Percentiles rank a stretch among this genome's conserved stretches.
Evolutionary conservation across 2,888 invertebrate genomes (phyloP).

Genomic region (Dascillus cervinus): DNA sequence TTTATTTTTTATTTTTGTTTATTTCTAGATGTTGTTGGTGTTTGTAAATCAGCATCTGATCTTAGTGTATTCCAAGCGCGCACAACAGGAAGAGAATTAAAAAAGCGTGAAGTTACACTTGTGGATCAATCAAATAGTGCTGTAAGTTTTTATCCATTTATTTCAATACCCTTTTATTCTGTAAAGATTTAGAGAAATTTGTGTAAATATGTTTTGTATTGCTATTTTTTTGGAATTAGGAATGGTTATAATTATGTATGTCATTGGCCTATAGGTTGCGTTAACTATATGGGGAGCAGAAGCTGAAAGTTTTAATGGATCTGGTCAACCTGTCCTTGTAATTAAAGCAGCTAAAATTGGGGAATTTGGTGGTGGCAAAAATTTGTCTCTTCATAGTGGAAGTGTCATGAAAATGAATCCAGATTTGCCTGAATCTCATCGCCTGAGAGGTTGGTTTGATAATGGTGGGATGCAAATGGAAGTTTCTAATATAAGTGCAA

Average conservation of each 20-base stretch:
- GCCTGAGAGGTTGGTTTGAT: conserved; percentile 87
- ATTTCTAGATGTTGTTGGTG: conserved; percentile 76
- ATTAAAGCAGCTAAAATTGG: conserved; percentile 77
- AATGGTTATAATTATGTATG: conserved; percentile 1
- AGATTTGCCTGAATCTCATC: conserved; percentile 79
- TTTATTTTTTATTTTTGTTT: neutral
- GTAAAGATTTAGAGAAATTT: conserved; percentile 6
- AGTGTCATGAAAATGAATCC: conserved; percentile 75
- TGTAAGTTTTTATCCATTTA: conserved; percentile 38
- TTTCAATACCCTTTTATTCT: no score
- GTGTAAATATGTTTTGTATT: conserved; percentile 8
- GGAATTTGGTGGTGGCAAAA: conserved; percentile 83
- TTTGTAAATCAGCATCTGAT: conserved; percentile 69
- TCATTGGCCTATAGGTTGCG: conserved; percentile 58
- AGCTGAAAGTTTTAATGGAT: conserved; percentile 77
- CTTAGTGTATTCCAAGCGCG: conserved; percentile 63
- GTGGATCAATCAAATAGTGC: conserved; percentile 78
- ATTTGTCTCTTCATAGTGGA: conserved; percentile 47
- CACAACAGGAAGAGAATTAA: conserved; percentile 72
- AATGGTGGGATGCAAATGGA: conserved; percentile 60
- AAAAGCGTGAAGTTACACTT: conserved; percentile 79
- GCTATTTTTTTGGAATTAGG: conserved; percentile 2
- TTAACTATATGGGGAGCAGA: conserved; percentile 88
- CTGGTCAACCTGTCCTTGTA: conserved; percentile 71
- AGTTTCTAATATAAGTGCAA: conserved; percentile 57